Evolutionary conservation across 2,113 vertebrate genomes (phyloP).

Genomic region (Piliocolobus tephrosceles): DNA sequence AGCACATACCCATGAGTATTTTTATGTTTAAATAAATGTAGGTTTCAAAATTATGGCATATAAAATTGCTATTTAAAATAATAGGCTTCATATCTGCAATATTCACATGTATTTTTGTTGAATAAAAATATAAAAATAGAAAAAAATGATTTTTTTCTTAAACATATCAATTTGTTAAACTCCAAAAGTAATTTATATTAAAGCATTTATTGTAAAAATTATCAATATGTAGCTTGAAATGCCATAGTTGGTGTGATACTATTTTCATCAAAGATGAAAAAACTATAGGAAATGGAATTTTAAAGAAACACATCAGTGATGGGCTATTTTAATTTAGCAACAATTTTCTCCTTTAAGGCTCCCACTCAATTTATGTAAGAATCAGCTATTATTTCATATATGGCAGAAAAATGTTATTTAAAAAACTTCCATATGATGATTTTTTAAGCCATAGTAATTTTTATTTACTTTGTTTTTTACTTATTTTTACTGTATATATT

Average conservation of each 20-base stretch:
- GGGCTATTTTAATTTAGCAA: not conserved
- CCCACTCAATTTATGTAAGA: not conserved
- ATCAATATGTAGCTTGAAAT: not conserved
- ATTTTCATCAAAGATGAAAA: conserved; percentile 4
- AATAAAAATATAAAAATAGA: not conserved
- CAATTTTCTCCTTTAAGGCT: not conserved
- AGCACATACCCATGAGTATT: not conserved
- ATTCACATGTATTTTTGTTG: not conserved
- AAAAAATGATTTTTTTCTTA: not conserved
- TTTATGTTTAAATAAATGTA: not conserved
- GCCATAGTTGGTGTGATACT: not conserved
- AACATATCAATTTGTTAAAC: not conserved
- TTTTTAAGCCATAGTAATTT: not conserved
- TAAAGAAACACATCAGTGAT: not conserved
- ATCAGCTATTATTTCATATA: not conserved
- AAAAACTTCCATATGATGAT: not conserved
- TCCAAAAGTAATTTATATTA: not conserved
- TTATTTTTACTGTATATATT: not conserved
- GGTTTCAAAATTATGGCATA: not conserved
- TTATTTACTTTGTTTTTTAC: not conserved
- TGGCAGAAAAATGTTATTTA: not conserved
- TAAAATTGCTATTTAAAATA: not conserved
- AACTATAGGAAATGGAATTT: not conserved
- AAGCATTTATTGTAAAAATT: not conserved
- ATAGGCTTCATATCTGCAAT: not conserved